phyloP scores from a whole-genome alignment of 30 jellyfish, hydroid and myxozoan species.

The Nemopilema nomurai region DNA sequence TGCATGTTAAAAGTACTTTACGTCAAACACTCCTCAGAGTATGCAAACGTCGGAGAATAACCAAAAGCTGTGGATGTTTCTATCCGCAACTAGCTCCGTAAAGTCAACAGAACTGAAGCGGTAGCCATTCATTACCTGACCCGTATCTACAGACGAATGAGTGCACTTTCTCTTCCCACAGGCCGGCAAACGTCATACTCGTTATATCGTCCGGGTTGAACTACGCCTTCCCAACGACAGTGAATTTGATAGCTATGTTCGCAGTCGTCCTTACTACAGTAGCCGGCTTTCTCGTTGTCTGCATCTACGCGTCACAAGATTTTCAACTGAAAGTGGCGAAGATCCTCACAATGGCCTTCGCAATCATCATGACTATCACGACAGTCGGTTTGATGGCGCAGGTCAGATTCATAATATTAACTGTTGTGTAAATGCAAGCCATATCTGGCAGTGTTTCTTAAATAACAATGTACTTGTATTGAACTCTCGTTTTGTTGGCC shows the following conservation, averaged over 20 bases:
- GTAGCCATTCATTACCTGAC: neutral
- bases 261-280: conserved; percentile 43
- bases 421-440: neutral
- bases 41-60: too few species aligned
- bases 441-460: neutral
- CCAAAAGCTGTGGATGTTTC: too few species aligned
- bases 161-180: conserved; percentile 3
- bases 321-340: conserved; percentile 79
- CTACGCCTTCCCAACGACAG: conserved; percentile 82
- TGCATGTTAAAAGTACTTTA: too few species aligned
- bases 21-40: too few species aligned
- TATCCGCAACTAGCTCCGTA: too few species aligned
- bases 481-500: too few species aligned
- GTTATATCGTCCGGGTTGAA: conserved; percentile 82
- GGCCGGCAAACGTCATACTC: conserved; percentile 92
- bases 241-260: conserved; percentile 67
- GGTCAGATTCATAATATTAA: conserved; percentile 76
- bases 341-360: conserved; percentile 66
- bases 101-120: too few species aligned
- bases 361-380: conserved; percentile 89
- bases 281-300: conserved; percentile 43
- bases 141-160: too few species aligned
- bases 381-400: conserved; percentile 93
- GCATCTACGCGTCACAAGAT: conserved; percentile 71
- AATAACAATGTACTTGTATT: too few species aligned